These are phyloP conservation scores for Antennarius maculatus DNA, from an alignment of 2,797 vertebrate species.

Conservation along the genomic window DNA sequence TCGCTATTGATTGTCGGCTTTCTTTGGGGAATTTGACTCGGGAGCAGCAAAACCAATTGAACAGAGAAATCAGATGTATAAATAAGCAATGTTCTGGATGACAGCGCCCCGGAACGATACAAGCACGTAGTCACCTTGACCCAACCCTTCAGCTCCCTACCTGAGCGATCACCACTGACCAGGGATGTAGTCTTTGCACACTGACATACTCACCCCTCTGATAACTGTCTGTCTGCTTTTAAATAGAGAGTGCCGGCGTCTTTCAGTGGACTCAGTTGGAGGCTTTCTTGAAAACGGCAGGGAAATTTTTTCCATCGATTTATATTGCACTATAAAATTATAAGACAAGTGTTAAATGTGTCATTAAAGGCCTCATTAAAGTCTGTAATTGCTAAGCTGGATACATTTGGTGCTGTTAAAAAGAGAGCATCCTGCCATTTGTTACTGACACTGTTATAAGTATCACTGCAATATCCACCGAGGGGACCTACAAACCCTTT, in stretches of 20 bases:
- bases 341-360: slow-evolving; percentile 70
- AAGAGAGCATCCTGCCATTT: slow-evolving; percentile 50
- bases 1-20: slow-evolving; percentile 68
- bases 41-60: slow-evolving; percentile 72
- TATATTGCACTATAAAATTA: slow-evolving; percentile 72
- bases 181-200: slow-evolving; percentile 23
- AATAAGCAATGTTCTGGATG: slow-evolving; percentile 78
- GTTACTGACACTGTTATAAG: slow-evolving; percentile 43
- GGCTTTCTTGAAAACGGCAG: slow-evolving; percentile 44
- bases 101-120: slow-evolving; percentile 55
- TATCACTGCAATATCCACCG: slow-evolving; percentile 2
- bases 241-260: slow-evolving; percentile 45
- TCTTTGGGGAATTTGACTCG: slow-evolving; percentile 68
- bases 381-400: slow-evolving; percentile 61
- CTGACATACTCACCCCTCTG: slow-evolving; percentile 44
- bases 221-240: slow-evolving; percentile 63
- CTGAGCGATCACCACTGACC: slow-evolving; percentile 49
- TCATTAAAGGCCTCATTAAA: slow-evolving; percentile 72
- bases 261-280: slow-evolving; percentile 25
- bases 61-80: slow-evolving; percentile 79
- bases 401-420: slow-evolving; percentile 64
- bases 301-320: slow-evolving; percentile 57
- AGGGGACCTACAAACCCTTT: not conserved
- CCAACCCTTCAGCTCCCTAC: slow-evolving; percentile 42
- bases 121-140: slow-evolving; percentile 76